Evolutionary conservation across 1,140 invertebrate species (phyloP).

Genomic region (Atta texana): DNA sequence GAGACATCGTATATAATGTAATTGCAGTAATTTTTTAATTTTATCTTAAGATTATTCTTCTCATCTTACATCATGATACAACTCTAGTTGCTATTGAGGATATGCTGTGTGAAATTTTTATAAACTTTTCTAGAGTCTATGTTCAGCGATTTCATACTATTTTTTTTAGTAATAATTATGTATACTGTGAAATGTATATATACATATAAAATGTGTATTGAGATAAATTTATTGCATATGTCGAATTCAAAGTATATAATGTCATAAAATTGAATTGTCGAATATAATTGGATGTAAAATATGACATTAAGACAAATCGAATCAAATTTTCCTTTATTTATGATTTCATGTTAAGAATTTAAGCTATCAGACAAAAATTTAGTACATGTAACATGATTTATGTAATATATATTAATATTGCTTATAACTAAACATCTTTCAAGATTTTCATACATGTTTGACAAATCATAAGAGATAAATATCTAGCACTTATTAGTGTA

Average conservation of each 20-base stretch:
- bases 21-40: neutral
- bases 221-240: too few species aligned
- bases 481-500: neutral
- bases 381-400: neutral
- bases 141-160: neutral
- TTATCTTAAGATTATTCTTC: neutral
- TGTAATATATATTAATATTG: neutral
- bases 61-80: neutral
- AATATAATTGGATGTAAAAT: neutral
- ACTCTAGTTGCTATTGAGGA: neutral
- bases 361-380: neutral
- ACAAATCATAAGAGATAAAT: neutral
- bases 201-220: neutral
- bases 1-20: conserved; percentile 10
- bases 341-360: neutral
- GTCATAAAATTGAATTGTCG: neutral
- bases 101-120: neutral
- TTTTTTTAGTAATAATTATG: too few species aligned
- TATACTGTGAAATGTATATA: neutral
- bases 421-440: neutral
- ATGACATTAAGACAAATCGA: neutral
- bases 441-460: neutral
- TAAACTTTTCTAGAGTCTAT: neutral
- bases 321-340: neutral
- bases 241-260: neutral